Percentiles rank a stretch among this genome's conserved stretches.
Conservation (phyloP, 2,888 invertebrate genomes). For the Cosmia pyralina region DNA sequence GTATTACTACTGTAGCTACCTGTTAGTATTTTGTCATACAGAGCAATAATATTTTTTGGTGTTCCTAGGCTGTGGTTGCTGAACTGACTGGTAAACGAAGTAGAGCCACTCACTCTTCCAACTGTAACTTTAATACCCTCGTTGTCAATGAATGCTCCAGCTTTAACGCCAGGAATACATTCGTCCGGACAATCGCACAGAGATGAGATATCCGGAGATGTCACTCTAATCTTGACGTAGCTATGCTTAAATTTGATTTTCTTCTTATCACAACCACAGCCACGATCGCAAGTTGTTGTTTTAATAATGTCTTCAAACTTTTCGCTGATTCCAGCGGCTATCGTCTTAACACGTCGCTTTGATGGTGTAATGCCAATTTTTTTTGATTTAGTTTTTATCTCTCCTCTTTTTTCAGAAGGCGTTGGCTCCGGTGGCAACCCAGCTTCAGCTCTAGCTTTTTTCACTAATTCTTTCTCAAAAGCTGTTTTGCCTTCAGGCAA, state of each 20-base stretch:
- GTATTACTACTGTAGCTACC: constrained; percentile 25
- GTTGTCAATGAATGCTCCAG: constrained; percentile 79
- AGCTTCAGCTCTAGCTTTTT: constrained; percentile 67
- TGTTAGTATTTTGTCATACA: constrained; percentile 25
- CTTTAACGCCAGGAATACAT: constrained; percentile 79
- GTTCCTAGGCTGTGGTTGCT: constrained; percentile 14
- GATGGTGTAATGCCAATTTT: constrained; percentile 66
- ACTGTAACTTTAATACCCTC: constrained; percentile 84
- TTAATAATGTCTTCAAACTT: constrained; percentile 77
- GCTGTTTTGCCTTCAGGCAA: constrained; percentile 73
- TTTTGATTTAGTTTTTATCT: constrained; percentile 71
- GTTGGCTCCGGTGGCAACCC: constrained; percentile 69
- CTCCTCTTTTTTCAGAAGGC: constrained; percentile 70
- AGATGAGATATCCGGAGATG: constrained; percentile 82
- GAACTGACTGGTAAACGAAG: constrained; percentile 64
- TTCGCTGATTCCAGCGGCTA: constrained; percentile 62
- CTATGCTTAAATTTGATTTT: constrained; percentile 85
- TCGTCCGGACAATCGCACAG: constrained; percentile 81
- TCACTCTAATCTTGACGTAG: constrained; percentile 82
- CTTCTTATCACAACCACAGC: constrained; percentile 82
- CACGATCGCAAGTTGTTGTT: constrained; percentile 80
- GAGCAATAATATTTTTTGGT: constrained; percentile 16
- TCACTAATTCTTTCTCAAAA: constrained; percentile 75
- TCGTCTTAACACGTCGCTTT: constrained; percentile 62
- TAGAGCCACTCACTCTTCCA: constrained; percentile 76